Evolutionary conservation across 2,888 invertebrate genomes (phyloP).

Genomic region (Drosophila borborema): DNA sequence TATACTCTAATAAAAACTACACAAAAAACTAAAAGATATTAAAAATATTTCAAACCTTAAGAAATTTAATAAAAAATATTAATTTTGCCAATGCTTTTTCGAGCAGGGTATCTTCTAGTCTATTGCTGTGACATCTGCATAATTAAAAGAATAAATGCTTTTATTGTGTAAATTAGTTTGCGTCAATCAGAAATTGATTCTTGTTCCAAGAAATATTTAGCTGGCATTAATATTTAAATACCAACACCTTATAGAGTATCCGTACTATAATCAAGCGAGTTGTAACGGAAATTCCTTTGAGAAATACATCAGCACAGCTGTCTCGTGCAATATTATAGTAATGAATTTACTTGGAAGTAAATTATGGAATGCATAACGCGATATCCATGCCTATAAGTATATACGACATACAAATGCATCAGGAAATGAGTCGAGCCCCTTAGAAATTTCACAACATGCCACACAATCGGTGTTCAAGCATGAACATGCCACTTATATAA

Average conservation of each 20-base stretch:
- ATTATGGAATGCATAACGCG: neutral
- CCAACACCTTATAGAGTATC: neutral
- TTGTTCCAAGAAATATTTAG: neutral
- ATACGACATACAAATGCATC: constrained; percentile 13
- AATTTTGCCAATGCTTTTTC: neutral
- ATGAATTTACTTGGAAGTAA: constrained; percentile 20
- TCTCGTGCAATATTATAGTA: constrained; percentile 7
- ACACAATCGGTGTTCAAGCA: constrained; percentile 29
- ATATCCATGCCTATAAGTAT: constrained; percentile 18
- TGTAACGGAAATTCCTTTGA: constrained; percentile 16
- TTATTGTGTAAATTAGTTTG: constrained; percentile 12
- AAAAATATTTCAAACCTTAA: neutral
- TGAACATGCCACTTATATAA: no score
- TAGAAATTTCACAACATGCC: constrained; percentile 34
- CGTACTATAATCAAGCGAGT: no score
- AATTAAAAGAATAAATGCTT: neutral
- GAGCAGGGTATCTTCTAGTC: neutral
- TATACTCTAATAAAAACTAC: neutral
- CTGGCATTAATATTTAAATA: neutral
- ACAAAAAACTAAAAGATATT: neutral
- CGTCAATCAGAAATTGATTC: neutral
- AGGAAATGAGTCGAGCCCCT: constrained; percentile 74
- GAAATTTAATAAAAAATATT: neutral
- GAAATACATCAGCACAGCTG: neutral
- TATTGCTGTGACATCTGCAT: neutral